Conservation (phyloP, 2,113 vertebrate genomes). For the Thymallus thymallus region DNA sequence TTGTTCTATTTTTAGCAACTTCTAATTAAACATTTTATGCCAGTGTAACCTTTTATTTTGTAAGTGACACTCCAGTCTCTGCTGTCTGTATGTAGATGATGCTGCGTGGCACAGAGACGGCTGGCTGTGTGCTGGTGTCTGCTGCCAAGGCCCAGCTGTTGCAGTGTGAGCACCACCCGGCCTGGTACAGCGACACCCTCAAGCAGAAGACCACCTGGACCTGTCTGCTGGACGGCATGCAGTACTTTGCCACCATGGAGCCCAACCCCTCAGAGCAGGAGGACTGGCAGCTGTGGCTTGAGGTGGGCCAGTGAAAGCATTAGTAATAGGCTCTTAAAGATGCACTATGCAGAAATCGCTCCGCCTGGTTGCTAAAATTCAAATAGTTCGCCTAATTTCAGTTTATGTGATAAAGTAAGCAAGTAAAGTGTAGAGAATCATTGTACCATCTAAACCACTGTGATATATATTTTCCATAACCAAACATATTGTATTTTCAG, state of each 20-base stretch:
- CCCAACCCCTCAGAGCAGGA: slow-evolving; percentile 86
- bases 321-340: neutral
- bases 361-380: no score
- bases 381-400: no score
- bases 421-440: no score
- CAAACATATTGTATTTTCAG: no score
- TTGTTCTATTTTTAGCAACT: neutral
- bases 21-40: no score
- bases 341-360: no score
- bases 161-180: slow-evolving; percentile 93
- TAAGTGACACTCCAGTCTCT: neutral
- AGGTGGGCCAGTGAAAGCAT: slow-evolving; percentile 66
- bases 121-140: slow-evolving; percentile 93
- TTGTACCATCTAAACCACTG: no score
- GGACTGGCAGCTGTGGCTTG: slow-evolving; percentile 91
- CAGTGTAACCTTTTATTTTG: no score
- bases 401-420: no score
- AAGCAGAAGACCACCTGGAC: slow-evolving; percentile 99
- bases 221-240: slow-evolving; percentile 94
- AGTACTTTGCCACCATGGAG: slow-evolving; percentile 98
- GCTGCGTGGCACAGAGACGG: slow-evolving; percentile 91
- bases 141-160: slow-evolving; percentile 94
- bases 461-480: no score
- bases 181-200: slow-evolving; percentile 93
- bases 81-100: slow-evolving; percentile 82